Evolutionary conservation across 2,113 vertebrate genomes (phyloP).

Genomic region (Epinephelus cyanopodus): DNA sequence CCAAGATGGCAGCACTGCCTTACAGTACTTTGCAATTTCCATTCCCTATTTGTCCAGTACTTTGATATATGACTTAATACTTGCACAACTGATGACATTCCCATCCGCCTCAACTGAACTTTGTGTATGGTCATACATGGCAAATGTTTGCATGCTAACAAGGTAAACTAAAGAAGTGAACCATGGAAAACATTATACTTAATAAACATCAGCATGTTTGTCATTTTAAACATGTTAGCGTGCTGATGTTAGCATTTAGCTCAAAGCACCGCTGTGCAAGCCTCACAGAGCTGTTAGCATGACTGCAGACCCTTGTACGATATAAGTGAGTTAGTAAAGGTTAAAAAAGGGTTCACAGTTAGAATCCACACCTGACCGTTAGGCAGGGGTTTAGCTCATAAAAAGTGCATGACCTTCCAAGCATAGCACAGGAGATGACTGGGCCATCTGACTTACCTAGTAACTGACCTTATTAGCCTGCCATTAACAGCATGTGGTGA

Average conservation of each 20-base stretch:
- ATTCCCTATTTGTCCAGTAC: not conserved
- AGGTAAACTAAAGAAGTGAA: too few relatives aligned
- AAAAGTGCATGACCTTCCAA: slow-evolving; percentile 58
- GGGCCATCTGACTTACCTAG: slow-evolving; percentile 49
- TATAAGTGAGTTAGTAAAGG: slow-evolving; percentile 25
- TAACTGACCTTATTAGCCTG: slow-evolving; percentile 55
- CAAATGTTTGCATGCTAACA: not conserved
- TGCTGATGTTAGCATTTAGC: not conserved
- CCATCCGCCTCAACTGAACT: not conserved
- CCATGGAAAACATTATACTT: not conserved
- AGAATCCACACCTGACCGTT: slow-evolving; percentile 52
- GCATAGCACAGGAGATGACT: slow-evolving; percentile 43
- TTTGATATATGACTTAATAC: not conserved
- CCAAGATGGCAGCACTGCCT: too few relatives aligned
- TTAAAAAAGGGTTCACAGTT: slow-evolving; percentile 4
- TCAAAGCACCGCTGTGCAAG: not conserved
- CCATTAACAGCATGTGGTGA: slow-evolving; percentile 58
- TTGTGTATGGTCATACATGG: not conserved
- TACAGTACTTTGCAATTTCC: too few relatives aligned
- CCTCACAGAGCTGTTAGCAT: not conserved
- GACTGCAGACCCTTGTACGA: slow-evolving; percentile 2
- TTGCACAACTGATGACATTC: not conserved
- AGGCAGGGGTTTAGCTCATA: slow-evolving; percentile 53
- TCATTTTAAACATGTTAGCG: not conserved
- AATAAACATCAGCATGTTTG: not conserved